Evolutionary conservation across 2,888 invertebrate genomes (phyloP).

Genomic region (Pristionchus exspectatus): DNA sequence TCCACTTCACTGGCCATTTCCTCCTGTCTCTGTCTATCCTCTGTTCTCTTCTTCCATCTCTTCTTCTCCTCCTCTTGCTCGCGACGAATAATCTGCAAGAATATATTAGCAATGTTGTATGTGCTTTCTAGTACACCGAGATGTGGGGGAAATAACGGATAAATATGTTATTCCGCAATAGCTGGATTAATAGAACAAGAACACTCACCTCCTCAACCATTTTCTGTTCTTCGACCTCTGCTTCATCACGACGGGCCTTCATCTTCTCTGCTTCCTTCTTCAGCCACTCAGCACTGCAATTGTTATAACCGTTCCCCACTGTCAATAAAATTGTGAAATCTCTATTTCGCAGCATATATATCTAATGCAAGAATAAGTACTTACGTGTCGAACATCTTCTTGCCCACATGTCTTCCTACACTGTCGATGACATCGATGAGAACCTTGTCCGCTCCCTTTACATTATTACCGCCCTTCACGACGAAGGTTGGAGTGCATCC

Average conservation of each 20-base stretch:
- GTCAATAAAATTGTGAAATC: not conserved
- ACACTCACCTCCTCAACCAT: conserved; percentile 3
- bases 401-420: conserved; percentile 17
- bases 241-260: not conserved
- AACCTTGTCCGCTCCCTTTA: not conserved
- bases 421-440: conserved; percentile 38
- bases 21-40: not conserved
- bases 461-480: not conserved
- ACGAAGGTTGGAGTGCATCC: conserved; percentile 11
- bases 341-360: no score
- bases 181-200: not conserved
- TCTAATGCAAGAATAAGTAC: not conserved
- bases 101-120: not conserved
- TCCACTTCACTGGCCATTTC: not conserved
- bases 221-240: conserved; percentile 24
- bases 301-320: not conserved
- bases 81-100: conserved; percentile 7
- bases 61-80: conserved; percentile 1
- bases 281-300: not conserved
- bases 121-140: no score
- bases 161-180: no score
- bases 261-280: conserved; percentile 40
- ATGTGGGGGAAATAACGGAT: no score
- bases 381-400: conserved; percentile 15
- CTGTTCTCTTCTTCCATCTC: not conserved